These are phyloP conservation scores for Caenorhabditis sp. DNA, from an alignment of 2,888 invertebrate genomes.

Conservation along the genomic window DNA sequence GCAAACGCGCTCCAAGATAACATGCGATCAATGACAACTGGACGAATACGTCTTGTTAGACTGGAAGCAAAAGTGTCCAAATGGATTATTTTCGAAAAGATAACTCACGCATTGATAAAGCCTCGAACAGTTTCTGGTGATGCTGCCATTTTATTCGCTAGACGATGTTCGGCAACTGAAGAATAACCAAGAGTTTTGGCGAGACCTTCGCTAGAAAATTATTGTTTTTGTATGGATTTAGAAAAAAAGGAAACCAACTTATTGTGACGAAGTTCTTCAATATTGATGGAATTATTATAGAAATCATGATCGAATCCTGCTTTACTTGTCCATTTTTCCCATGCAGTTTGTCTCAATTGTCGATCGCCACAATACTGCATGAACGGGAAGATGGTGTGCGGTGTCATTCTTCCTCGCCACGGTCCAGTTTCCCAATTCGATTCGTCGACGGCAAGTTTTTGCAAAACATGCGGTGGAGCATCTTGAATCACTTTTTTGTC, in stretches of 20 bases:
- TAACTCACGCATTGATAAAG: conserved; percentile 64
- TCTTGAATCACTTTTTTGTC: conserved; percentile 54
- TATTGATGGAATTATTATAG: conserved; percentile 69
- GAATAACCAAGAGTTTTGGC: conserved; percentile 66
- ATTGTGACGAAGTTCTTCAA: conserved; percentile 68
- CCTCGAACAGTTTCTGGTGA: conserved; percentile 66
- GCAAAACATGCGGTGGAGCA: conserved; percentile 65
- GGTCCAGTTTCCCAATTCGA: conserved; percentile 59
- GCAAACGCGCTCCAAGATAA: conserved; percentile 65
- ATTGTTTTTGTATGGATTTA: not conserved
- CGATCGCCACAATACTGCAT: conserved; percentile 66
- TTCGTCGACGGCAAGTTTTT: conserved; percentile 55
- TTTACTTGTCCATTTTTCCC: conserved; percentile 65
- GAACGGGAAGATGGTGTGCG: conserved; percentile 61
- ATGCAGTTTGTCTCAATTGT: conserved; percentile 55
- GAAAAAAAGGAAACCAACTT: conserved; percentile 42
- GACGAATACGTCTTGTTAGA: conserved; percentile 60
- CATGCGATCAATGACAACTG: conserved; percentile 66
- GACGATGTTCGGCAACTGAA: conserved; percentile 64
- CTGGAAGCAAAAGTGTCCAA: conserved; percentile 37
- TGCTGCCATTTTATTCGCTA: conserved; percentile 69
- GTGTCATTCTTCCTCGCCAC: conserved; percentile 64
- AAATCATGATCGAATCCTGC: conserved; percentile 61
- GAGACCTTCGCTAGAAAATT: conserved; percentile 59
- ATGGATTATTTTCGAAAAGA: no score